Conservation (phyloP, 2,113 vertebrate species). For the Thunnus maccoyii region DNA sequence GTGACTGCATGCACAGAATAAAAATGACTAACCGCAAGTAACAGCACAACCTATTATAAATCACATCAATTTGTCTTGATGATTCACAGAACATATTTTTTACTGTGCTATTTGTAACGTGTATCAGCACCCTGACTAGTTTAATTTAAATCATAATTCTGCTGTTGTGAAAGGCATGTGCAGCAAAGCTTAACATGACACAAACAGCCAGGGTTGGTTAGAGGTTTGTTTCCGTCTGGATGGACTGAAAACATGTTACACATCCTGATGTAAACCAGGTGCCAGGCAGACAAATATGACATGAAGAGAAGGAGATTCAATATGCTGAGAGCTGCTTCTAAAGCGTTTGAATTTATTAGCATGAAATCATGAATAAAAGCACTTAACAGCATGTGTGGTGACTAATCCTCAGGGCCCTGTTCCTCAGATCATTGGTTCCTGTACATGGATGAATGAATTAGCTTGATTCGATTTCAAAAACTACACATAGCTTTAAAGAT, state of each 20-base stretch:
- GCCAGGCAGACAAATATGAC: not conserved
- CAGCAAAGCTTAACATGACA: not conserved
- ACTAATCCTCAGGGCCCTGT: not conserved
- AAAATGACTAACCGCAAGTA: slow-evolving; percentile 2
- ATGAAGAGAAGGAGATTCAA: not conserved
- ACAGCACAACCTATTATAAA: slow-evolving; percentile 1
- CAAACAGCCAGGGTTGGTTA: not conserved
- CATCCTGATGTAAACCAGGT: not conserved
- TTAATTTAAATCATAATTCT: not conserved
- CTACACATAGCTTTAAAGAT: too few species aligned
- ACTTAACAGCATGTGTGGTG: not conserved
- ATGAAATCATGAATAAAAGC: slow-evolving; percentile 24
- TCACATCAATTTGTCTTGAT: not conserved
- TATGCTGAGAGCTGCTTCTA: not conserved
- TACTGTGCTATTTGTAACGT: not conserved
- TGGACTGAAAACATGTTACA: not conserved
- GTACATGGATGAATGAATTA: slow-evolving; percentile 1
- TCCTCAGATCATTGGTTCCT: not conserved
- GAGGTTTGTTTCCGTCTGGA: not conserved
- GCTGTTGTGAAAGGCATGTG: not conserved
- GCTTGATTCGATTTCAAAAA: not conserved
- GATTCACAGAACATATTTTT: slow-evolving; percentile 24
- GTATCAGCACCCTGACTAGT: slow-evolving; percentile 1
- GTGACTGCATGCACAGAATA: not conserved
- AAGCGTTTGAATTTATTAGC: slow-evolving; percentile 17